Conservation (phyloP, 2,113 vertebrate genomes). For the Toxotes jaculatrix region DNA sequence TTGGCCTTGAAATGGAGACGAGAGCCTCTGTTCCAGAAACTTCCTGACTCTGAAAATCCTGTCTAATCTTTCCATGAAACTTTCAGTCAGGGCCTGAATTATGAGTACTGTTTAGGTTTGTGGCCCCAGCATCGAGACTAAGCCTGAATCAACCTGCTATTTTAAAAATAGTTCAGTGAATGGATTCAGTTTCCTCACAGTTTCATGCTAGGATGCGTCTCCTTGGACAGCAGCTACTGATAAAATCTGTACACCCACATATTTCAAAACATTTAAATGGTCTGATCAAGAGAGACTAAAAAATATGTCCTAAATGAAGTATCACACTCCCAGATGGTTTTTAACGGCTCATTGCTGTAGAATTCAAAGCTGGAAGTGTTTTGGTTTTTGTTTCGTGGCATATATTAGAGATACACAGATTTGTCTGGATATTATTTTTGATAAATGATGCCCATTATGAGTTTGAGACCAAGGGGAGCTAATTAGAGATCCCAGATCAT, state of each 20-base stretch:
- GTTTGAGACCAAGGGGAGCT: conserved; percentile 57
- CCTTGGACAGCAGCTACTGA: background rate
- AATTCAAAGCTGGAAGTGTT: conserved; percentile 17
- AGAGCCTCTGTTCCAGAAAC: background rate
- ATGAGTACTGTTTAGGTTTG: background rate
- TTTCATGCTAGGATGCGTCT: background rate
- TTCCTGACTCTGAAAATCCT: background rate
- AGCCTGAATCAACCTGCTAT: background rate
- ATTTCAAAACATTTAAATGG: conserved; percentile 9
- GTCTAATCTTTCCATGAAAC: background rate
- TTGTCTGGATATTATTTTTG: conserved; percentile 31
- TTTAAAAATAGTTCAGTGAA: background rate
- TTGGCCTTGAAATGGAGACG: background rate
- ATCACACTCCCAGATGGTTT: conserved; percentile 16
- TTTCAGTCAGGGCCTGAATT: background rate
- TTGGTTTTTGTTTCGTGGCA: conserved; percentile 5
- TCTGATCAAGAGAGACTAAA: background rate
- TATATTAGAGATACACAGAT: conserved; percentile 31
- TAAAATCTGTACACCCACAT: conserved; percentile 4
- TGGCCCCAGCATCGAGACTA: background rate
- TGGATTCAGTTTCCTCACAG: background rate
- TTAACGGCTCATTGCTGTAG: conserved; percentile 4
- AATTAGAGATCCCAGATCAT: conserved; percentile 54
- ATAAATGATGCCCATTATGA: conserved; percentile 55
- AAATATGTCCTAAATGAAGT: background rate